A percentile compares a stretch with the other conserved stretches of the same genome.
Evolutionary conservation across 2,888 invertebrate genomes (phyloP).

Genomic region (Lymantria dispar): DNA sequence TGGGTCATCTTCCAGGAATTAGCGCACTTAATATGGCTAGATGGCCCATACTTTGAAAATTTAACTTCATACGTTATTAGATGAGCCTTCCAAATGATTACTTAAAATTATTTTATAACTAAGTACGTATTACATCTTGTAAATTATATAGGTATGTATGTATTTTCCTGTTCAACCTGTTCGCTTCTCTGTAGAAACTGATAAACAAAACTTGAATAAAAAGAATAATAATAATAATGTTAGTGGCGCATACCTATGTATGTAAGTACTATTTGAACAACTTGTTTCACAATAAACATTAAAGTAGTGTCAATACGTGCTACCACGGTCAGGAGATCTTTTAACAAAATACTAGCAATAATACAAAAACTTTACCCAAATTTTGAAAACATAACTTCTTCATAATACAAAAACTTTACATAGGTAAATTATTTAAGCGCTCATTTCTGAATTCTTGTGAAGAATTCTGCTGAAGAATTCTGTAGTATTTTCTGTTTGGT

Average conservation of each 20-base stretch:
- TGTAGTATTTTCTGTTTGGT: no score
- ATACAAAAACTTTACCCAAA: no score
- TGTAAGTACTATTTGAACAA: slow-evolving; percentile 38
- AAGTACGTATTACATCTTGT: background rate
- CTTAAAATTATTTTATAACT: background rate
- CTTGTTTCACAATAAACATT: slow-evolving; percentile 18
- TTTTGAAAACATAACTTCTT: no score
- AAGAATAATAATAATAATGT: slow-evolving; percentile 2
- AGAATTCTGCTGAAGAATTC: no score
- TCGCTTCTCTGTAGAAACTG: background rate
- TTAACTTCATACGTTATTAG: no score
- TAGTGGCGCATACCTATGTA: background rate
- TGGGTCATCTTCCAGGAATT: no score
- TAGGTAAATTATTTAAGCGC: no score
- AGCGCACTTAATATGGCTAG: no score
- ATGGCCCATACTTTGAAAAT: no score
- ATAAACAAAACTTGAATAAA: background rate
- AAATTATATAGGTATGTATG: background rate
- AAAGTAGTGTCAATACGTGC: background rate
- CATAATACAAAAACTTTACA: no score
- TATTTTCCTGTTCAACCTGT: background rate
- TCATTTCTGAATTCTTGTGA: no score
- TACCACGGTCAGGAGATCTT: slow-evolving; percentile 9
- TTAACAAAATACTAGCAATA: slow-evolving; percentile 20
- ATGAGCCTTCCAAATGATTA: background rate